Evolutionary conservation across 2,888 invertebrate genomes (phyloP).

Genomic region (Dolichomitus sp.): DNA sequence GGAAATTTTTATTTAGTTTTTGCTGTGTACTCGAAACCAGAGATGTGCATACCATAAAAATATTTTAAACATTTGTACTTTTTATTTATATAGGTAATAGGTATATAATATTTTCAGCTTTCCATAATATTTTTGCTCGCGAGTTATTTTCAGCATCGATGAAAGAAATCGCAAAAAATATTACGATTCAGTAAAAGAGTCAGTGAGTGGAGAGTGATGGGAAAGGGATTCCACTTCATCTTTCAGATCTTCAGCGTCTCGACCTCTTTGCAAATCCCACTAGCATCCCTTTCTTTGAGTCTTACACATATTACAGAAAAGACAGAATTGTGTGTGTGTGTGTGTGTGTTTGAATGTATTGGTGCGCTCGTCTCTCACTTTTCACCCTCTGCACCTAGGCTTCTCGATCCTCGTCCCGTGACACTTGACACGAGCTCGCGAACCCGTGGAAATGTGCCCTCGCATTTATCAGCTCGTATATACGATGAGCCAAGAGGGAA

Average conservation of each 20-base stretch:
- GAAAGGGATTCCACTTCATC: constrained; percentile 48
- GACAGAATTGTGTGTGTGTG: neutral
- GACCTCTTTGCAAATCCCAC: constrained; percentile 38
- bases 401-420: constrained; percentile 63
- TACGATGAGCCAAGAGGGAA: constrained; percentile 36
- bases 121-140: neutral
- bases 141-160: neutral
- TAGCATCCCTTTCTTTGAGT: constrained; percentile 8
- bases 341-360: neutral
- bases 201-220: constrained; percentile 34
- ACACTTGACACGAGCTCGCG: constrained; percentile 72
- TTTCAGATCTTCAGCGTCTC: constrained; percentile 37
- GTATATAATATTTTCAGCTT: neutral
- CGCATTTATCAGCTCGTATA: constrained; percentile 70
- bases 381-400: constrained; percentile 19
- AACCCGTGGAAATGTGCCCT: constrained; percentile 69
- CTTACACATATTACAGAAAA: neutral
- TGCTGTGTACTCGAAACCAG: neutral
- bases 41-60: neutral
- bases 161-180: constrained; percentile 22
- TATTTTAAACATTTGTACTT: neutral
- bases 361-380: neutral
- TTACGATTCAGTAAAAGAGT: constrained; percentile 31
- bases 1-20: too few relatives aligned
- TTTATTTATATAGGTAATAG: neutral